These are phyloP conservation scores for Drosophila hawaiiensis DNA, from an alignment of 2,888 invertebrate genomes.

Conservation along the genomic window DNA sequence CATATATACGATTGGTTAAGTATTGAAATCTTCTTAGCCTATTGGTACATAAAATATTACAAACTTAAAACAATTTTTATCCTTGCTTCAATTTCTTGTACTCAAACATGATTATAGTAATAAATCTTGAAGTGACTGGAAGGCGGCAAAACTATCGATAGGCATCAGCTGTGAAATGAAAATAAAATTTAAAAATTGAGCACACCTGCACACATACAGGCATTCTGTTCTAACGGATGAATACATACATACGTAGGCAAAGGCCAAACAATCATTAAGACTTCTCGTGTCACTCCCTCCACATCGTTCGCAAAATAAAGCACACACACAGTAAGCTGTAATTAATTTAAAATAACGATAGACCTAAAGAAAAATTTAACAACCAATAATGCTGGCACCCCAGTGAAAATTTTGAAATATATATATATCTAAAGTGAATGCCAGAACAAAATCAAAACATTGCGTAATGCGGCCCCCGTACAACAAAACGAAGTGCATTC, in stretches of 20 bases:
- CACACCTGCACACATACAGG: constrained; percentile 8
- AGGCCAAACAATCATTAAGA: constrained; percentile 68
- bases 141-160: constrained; percentile 34
- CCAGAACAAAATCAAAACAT: constrained; percentile 55
- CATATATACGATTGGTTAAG: background rate
- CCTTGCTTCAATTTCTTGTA: background rate
- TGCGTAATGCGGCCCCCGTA: constrained; percentile 62
- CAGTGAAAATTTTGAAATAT: background rate
- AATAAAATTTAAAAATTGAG: constrained; percentile 36
- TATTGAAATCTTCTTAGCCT: background rate
- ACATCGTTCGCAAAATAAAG: constrained; percentile 40
- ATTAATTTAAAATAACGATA: constrained; percentile 16
- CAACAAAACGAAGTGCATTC: constrained; percentile 60
- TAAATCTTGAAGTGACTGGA: background rate
- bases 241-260: constrained; percentile 50
- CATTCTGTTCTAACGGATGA: constrained; percentile 49
- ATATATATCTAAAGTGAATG: constrained; percentile 31
- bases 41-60: background rate
- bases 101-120: background rate
- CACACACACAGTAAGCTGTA: constrained; percentile 59
- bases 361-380: background rate
- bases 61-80: background rate
- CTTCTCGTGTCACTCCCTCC: constrained; percentile 30
- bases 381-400: background rate
- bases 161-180: constrained; percentile 34